Evolutionary conservation across 1,140 invertebrate species (phyloP), one percentile per base, ranked within the genome.

Genomic region (Marisa cornuarietis): DNA sequence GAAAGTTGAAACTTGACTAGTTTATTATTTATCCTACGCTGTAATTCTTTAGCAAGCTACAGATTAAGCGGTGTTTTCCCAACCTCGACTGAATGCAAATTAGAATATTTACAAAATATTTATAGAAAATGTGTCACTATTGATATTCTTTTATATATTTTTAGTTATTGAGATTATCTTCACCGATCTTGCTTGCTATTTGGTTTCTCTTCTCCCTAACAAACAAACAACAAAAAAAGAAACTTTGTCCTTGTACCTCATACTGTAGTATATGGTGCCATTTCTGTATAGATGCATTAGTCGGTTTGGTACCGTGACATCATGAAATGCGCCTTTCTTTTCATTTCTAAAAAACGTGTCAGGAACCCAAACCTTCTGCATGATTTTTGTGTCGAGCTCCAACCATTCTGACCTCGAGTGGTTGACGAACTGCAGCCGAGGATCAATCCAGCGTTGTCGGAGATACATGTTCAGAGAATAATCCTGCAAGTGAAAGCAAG

Each of bases 211-310:
- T n/a, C n/a, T n/a, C n/a, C n/a, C n/a, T n/a, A n/a, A n/a, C n/a
- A n/a, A n/a, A n/a, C n/a, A n/a, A n/a, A n/a, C n/a, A n/a, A n/a
- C n/a, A n/a, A n/a, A 42, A 42, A 6, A 42, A 42, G 31, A 42
- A 42, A 42, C 31, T 42, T 42, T 42, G 31, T 42, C 31, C n/a
- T 49, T 71, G 74, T 75, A 85, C 88, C 84, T 84, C 79, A 86
- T 81, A 72, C 87, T 94, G 89, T 94, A 95, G 10, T 94, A 91
- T 58, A 94, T 93, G 63, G 93, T 90, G 9, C 94, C 94, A 79
- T 93, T 91, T 20, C 92, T 92, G 85, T 93, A 92, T 26, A 94
- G 93, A 79, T 94, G 87, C 81, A 95, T 93, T 22, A 94, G 88
- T n/a, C 94, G 93, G 87, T 95, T 95, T 8, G 94, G 93, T 22